Evolutionary conservation across 2,888 invertebrate species (phyloP).

Genomic region (Drosophila lutescens): DNA sequence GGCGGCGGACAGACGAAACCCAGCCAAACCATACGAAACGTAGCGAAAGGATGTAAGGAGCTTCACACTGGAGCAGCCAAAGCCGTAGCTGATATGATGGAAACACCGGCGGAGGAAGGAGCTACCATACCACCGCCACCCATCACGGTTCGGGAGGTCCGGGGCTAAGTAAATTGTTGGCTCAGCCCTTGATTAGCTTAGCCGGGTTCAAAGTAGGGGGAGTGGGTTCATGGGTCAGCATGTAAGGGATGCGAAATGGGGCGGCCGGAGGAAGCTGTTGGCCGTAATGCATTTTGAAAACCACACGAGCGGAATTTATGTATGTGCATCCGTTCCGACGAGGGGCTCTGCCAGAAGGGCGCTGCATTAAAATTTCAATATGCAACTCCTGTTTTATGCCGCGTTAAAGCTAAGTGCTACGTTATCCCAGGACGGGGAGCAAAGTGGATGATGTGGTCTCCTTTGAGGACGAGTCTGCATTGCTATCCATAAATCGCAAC

Average conservation of each 20-base stretch:
- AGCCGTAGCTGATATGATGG: constrained; percentile 58
- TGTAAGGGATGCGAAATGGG: neutral
- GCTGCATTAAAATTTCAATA: constrained; percentile 40
- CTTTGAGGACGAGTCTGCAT: neutral
- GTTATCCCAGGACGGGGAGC: neutral
- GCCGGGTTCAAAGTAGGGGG: constrained; percentile 18
- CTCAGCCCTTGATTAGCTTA: constrained; percentile 77
- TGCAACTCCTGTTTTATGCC: constrained; percentile 31
- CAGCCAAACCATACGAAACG: constrained; percentile 18
- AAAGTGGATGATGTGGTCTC: constrained; percentile 6
- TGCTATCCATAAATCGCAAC: constrained; percentile 7
- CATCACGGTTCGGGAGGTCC: constrained; percentile 29
- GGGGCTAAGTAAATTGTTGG: constrained; percentile 75
- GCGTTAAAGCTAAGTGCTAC: constrained; percentile 41
- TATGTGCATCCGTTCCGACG: constrained; percentile 37
- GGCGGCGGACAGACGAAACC: constrained; percentile 46
- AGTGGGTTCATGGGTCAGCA: constrained; percentile 8
- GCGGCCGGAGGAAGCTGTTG: constrained; percentile 27
- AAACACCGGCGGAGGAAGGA: constrained; percentile 26
- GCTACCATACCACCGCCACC: neutral
- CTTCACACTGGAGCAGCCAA: constrained; percentile 52
- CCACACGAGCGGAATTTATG: constrained; percentile 76
- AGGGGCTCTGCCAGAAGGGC: constrained; percentile 7
- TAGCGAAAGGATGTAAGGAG: constrained; percentile 47
- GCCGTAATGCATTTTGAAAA: constrained; percentile 70